phyloP scores from a whole-genome alignment of 1,140 invertebrate genomes.

The Mesaphorura yosii region DNA sequence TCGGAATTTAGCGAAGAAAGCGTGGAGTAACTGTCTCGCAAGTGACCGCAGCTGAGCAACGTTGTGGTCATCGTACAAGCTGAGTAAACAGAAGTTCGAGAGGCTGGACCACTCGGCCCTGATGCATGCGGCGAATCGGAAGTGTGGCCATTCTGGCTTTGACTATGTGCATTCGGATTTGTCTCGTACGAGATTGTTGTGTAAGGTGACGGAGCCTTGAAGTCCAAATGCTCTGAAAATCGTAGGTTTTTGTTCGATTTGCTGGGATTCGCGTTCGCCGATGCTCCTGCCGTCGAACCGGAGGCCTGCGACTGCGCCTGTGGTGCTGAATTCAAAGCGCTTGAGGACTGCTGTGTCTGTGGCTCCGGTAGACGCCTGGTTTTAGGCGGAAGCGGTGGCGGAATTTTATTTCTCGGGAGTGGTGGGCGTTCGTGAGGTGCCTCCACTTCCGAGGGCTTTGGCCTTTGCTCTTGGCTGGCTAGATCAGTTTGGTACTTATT shows the following conservation, averaged over 20 bases:
- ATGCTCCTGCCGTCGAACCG: slow-evolving; percentile 7
- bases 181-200: too few species aligned
- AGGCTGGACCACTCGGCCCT: neutral
- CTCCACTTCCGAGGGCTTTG: neutral
- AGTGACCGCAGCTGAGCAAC: slow-evolving; percentile 27
- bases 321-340: too few species aligned
- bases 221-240: slow-evolving; percentile 13
- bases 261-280: neutral
- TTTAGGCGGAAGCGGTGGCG: neutral
- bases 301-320: too few species aligned
- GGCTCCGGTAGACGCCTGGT: too few species aligned
- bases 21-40: slow-evolving; percentile 26
- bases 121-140: neutral
- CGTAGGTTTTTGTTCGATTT: slow-evolving; percentile 8
- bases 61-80: slow-evolving; percentile 1
- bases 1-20: slow-evolving; percentile 17
- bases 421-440: neutral
- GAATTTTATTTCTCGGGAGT: slow-evolving; percentile 1
- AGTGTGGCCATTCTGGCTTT: too few species aligned
- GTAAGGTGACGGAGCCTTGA: neutral
- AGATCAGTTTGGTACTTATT: too few species aligned
- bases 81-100: neutral
- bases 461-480: too few species aligned
- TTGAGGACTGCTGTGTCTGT: too few species aligned
- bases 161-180: slow-evolving; percentile 3